Evolutionary conservation across 2,888 invertebrate species (phyloP), one percentile per base, ranked within the genome.

Genomic region (Elegia similella): DNA sequence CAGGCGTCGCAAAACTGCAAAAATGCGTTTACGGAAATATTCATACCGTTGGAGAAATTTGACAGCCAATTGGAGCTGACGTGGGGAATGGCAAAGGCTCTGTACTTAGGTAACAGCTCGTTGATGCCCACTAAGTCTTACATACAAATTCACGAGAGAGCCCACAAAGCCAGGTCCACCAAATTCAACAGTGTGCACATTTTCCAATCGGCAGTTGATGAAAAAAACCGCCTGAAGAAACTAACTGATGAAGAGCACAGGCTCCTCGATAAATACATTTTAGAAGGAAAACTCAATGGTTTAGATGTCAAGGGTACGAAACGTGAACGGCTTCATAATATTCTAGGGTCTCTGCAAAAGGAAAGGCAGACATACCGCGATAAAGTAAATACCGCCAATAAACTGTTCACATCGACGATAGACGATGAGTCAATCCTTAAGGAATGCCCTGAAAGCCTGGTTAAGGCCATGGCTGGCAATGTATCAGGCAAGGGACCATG

Each of bases 251-350:
- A 95, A 85, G 92, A 97, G 80, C 92, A 91, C 61, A 92, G 96
- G 61, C 84, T 98, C 10, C 84, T 97, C 8, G 92, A 94, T 52
- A 97, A 97, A 84, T 97, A 95, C 79, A 80, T 95, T 55, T 80
- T 97, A 13, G 98, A 98, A 86, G 97, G 96, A 2, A 94, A 93
- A 76, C 86, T 98, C 2, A 97, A 97, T 80, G 98, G 98, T 0
- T 85, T 97, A 46, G 94, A 95, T 48, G 80, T 98, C 0, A 80
- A 88, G 47, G 91, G 92, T 0, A 84, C 85, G 0, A 88, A 92
- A 63, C 92, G 86, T 55, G 88, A 92, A 5, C 78, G 81, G 58
- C 70, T 92, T 5, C 75, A 78, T 42, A 80, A 80, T 62, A 63
- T 86, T 42, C 88, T 96, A n/a, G 86, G 85, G 29, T 91, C 92